Percentiles rank a stretch among this genome's conserved stretches.
Evolutionary conservation across 2,113 vertebrate genomes (phyloP).

Genomic region (Sebastes fasciatus): DNA sequence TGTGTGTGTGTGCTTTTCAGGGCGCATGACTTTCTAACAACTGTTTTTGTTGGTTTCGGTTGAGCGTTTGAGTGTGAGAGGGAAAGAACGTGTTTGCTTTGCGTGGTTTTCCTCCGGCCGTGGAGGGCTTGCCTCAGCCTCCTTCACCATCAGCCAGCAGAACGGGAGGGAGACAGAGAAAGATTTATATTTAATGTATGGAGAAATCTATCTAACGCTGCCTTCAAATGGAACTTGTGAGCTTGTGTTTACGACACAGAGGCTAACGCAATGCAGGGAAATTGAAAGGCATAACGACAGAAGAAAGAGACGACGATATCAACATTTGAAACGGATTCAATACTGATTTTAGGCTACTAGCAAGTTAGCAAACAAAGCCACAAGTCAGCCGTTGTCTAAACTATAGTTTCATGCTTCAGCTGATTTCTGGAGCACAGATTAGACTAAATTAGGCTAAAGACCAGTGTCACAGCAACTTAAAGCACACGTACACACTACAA

Average conservation of each 20-base stretch:
- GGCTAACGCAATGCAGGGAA: background rate
- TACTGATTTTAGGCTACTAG: background rate
- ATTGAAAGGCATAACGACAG: background rate
- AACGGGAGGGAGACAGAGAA: background rate
- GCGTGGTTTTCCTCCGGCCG: conserved; percentile 68
- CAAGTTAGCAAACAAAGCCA: background rate
- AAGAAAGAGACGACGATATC: background rate
- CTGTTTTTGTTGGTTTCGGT: conserved; percentile 65
- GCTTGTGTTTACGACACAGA: background rate
- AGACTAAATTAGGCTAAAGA: background rate
- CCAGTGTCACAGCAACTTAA: background rate
- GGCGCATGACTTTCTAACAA: background rate
- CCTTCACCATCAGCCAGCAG: conserved; percentile 31
- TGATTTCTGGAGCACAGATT: background rate
- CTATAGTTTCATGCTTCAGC: background rate
- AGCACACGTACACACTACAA: background rate
- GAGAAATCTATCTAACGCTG: background rate
- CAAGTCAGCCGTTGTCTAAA: background rate
- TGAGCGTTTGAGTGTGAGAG: conserved; percentile 45
- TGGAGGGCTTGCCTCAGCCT: conserved; percentile 55
- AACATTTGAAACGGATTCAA: background rate
- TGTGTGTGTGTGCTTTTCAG: conserved; percentile 34
- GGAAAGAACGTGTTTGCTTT: conserved; percentile 63
- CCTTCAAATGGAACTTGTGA: background rate
- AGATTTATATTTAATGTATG: conserved; percentile 1